Conservation (phyloP, 2,113 vertebrate species). For the Cynoglossus semilaevis region DNA sequence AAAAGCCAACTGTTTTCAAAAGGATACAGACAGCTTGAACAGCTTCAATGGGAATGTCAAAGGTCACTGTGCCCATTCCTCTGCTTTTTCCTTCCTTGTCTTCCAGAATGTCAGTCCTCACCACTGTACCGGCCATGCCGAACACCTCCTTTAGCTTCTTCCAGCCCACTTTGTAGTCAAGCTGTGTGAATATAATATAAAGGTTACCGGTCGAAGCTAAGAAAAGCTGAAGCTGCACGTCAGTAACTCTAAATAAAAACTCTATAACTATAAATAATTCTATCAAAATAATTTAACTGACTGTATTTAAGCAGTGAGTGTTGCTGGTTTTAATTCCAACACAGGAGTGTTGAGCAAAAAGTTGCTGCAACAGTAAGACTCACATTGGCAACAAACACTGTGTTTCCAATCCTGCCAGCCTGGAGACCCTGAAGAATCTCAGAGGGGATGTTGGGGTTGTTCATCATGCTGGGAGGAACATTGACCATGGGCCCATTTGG, state of each 20-base stretch:
- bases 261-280: too few relatives aligned
- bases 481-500: slow-evolving; percentile 84
- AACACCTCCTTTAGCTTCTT: slow-evolving; percentile 99
- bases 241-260: too few relatives aligned
- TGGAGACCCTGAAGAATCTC: slow-evolving; percentile 96
- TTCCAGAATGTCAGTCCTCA: slow-evolving; percentile 91
- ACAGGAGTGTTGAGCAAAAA: too few relatives aligned
- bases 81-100: slow-evolving; percentile 97
- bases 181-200: slow-evolving; percentile 62
- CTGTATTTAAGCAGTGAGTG: too few relatives aligned
- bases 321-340: too few relatives aligned
- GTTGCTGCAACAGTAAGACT: slow-evolving; percentile 45
- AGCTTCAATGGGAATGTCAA: slow-evolving; percentile 94
- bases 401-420: slow-evolving; percentile 92
- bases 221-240: too few relatives aligned
- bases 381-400: slow-evolving; percentile 95
- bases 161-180: slow-evolving; percentile 98
- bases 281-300: too few relatives aligned
- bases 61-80: slow-evolving; percentile 95
- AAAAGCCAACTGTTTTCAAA: slow-evolving; percentile 21
- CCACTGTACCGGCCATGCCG: slow-evolving; percentile 90
- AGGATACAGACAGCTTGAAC: slow-evolving; percentile 99
- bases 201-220: neutral
- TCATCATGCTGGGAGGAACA: slow-evolving; percentile 92
- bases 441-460: slow-evolving; percentile 96